Percentiles rank a stretch among this genome's conserved stretches.
Evolutionary conservation across 1,140 invertebrate species (phyloP).

Genomic region (Anastatus disparis): DNA sequence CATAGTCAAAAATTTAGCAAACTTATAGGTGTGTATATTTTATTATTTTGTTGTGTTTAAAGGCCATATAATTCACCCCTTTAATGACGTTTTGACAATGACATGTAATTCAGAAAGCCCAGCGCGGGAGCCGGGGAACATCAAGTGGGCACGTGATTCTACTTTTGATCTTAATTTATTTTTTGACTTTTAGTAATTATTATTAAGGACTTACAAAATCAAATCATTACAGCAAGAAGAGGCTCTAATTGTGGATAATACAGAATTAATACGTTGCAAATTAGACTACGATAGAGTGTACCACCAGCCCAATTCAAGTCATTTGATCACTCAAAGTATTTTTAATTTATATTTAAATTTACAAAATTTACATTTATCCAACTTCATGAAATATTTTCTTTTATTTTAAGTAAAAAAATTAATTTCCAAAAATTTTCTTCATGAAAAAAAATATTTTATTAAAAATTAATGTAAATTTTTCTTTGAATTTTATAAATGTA

Average conservation of each 20-base stretch:
- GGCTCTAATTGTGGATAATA: slow-evolving; percentile 48
- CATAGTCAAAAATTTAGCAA: no score
- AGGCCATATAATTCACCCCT: slow-evolving; percentile 48
- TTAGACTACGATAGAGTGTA: background rate
- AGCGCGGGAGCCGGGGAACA: slow-evolving; percentile 61
- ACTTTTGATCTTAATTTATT: no score
- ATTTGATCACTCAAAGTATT: slow-evolving; percentile 39
- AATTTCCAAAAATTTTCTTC: no score
- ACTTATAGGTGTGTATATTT: no score
- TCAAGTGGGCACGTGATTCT: slow-evolving; percentile 44
- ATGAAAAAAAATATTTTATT: no score
- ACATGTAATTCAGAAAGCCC: slow-evolving; percentile 62
- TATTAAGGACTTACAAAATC: slow-evolving; percentile 43
- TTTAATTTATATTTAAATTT: no score
- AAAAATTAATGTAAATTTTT: no score
- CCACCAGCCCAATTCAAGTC: background rate
- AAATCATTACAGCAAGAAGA: slow-evolving; percentile 55
- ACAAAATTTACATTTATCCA: background rate
- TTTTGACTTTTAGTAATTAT: background rate
- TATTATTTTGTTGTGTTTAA: background rate
- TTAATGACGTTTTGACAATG: slow-evolving; percentile 61
- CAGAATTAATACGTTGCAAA: background rate
- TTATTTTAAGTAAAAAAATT: no score
- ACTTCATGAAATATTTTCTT: no score
- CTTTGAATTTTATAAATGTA: no score